Percentiles rank a stretch among this genome's conserved stretches.
phyloP scores from a whole-genome alignment of 2,888 invertebrate species.

The Hyalella azteca region DNA sequence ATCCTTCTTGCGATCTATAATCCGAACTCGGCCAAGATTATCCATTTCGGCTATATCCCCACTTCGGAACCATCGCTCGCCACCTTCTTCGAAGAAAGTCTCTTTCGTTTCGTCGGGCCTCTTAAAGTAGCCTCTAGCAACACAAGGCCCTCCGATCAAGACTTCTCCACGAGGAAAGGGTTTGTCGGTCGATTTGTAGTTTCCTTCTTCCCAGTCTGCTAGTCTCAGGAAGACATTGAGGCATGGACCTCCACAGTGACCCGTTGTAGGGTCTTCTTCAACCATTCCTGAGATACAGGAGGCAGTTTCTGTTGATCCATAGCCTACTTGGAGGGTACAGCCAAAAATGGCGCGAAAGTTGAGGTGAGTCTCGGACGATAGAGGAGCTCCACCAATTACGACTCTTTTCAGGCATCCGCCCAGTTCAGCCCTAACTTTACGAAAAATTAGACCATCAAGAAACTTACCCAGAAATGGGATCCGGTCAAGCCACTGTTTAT shows the following conservation, averaged over 20 bases:
- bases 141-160: slow-evolving; percentile 69
- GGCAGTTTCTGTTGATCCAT: slow-evolving; percentile 97
- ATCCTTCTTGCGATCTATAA: slow-evolving; percentile 77
- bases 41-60: slow-evolving; percentile 97
- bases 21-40: slow-evolving; percentile 90
- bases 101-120: slow-evolving; percentile 84
- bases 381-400: slow-evolving; percentile 92
- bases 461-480: slow-evolving; percentile 50
- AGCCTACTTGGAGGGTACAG: slow-evolving; percentile 88
- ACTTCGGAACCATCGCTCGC: slow-evolving; percentile 89
- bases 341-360: slow-evolving; percentile 92
- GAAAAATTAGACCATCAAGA: slow-evolving; percentile 67
- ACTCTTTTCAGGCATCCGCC: slow-evolving; percentile 89
- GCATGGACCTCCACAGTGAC: slow-evolving; percentile 87
- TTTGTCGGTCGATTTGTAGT: slow-evolving; percentile 84
- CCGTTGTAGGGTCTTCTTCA: slow-evolving; percentile 73
- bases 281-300: slow-evolving; percentile 75
- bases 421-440: slow-evolving; percentile 73
- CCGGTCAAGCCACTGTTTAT: slow-evolving; percentile 72
- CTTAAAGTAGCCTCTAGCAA: slow-evolving; percentile 93
- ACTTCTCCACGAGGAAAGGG: slow-evolving; percentile 87
- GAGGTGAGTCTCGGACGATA: slow-evolving; percentile 92
- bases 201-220: slow-evolving; percentile 93
- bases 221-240: slow-evolving; percentile 83
- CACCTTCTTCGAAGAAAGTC: slow-evolving; percentile 84